phyloP scores from a whole-genome alignment of 2,888 invertebrate species.

The Argyra leucocephala region DNA sequence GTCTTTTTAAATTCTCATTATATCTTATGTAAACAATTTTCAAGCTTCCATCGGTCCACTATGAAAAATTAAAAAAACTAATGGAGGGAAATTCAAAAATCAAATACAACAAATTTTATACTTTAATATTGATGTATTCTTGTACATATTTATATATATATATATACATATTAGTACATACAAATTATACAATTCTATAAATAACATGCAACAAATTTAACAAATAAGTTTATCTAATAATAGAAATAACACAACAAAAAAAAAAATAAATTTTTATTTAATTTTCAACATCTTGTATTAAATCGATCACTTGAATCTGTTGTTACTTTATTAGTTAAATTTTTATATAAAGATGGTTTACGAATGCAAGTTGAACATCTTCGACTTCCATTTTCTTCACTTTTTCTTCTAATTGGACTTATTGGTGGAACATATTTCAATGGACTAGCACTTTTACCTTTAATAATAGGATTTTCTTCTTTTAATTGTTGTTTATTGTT shows the following conservation, averaged over 20 bases:
- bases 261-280: neutral
- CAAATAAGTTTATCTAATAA: neutral
- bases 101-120: too few relatives aligned
- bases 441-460: conserved; percentile 15
- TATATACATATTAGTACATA: too few relatives aligned
- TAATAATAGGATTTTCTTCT: neutral
- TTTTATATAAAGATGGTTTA: neutral
- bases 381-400: neutral
- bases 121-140: too few relatives aligned
- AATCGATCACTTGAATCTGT: neutral
- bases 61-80: too few relatives aligned
- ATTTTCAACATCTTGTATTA: conserved; percentile 9
- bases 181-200: too few relatives aligned
- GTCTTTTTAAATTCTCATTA: too few relatives aligned
- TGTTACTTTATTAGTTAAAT: neutral
- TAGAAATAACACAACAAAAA: neutral
- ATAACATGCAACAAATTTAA: conserved; percentile 3
- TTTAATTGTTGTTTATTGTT: conserved; percentile 19
- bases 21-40: too few relatives aligned
- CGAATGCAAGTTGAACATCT: neutral
- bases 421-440: neutral
- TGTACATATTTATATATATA: too few relatives aligned
- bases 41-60: too few relatives aligned
- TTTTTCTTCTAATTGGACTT: neutral
- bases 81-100: too few relatives aligned